Evolutionary conservation across 2,113 vertebrate species (phyloP).

Genomic region (Poeciliopsis turrubarensis): DNA sequence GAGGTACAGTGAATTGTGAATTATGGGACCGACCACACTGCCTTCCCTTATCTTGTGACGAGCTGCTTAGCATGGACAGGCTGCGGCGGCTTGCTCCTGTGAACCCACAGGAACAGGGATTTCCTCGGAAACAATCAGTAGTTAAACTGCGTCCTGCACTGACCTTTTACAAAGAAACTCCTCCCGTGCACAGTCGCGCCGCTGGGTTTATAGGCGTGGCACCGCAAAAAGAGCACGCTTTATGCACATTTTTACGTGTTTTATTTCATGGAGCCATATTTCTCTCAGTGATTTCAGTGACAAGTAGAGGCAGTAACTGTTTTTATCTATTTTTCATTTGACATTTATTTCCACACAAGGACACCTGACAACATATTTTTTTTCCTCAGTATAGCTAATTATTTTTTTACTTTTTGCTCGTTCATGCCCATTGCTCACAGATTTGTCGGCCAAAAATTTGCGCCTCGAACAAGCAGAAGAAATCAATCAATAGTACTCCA

Average conservation of each 20-base stretch:
- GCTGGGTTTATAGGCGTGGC: slow-evolving; percentile 12
- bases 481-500: slow-evolving; percentile 14
- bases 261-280: slow-evolving; percentile 43
- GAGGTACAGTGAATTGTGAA: not conserved
- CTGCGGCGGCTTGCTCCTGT: slow-evolving; percentile 27
- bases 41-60: slow-evolving; percentile 36
- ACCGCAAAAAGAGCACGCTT: slow-evolving; percentile 27
- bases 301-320: not conserved
- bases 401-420: not conserved
- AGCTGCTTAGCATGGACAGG: slow-evolving; percentile 42
- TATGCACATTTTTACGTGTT: slow-evolving; percentile 31
- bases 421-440: not conserved
- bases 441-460: slow-evolving; percentile 9
- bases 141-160: slow-evolving; percentile 44
- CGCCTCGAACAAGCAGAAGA: slow-evolving; percentile 11
- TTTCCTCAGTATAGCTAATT: not conserved
- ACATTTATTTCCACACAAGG: too few relatives aligned
- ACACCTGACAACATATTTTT: not conserved
- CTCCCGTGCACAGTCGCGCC: slow-evolving; percentile 20
- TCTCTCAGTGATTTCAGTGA: not conserved
- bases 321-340: not conserved
- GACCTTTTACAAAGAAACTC: slow-evolving; percentile 51
- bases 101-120: slow-evolving; percentile 60
- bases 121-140: slow-evolving; percentile 55
- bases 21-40: slow-evolving; percentile 9